phyloP scores from a whole-genome alignment of 2,113 vertebrate genomes.

The Rutilus rutilus region DNA sequence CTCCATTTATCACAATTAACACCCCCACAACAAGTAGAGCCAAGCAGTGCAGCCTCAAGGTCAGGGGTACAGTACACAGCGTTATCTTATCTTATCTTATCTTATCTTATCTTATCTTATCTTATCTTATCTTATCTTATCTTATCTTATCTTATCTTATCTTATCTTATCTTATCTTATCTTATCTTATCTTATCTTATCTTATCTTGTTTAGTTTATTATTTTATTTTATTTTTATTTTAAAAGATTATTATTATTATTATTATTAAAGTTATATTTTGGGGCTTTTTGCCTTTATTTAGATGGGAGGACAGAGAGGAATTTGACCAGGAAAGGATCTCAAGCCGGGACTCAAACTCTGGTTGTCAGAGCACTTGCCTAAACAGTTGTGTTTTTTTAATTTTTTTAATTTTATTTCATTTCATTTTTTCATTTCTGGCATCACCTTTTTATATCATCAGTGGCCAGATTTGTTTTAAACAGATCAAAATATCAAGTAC shows the following conservation, averaged over 20 bases:
- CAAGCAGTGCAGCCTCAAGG: conserved; percentile 38
- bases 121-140: no score
- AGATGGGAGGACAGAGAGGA: no score
- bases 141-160: background rate
- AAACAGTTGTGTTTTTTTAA: background rate
- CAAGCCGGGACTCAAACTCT: no score
- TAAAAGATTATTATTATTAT: background rate
- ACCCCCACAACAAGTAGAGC: conserved; percentile 9
- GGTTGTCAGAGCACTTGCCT: no score
- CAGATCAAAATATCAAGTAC: no score
- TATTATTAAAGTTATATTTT: no score
- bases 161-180: background rate
- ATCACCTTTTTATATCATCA: background rate
- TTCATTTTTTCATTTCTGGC: background rate
- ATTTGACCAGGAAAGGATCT: no score
- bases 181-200: background rate
- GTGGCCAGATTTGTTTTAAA: background rate
- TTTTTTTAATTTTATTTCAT: background rate
- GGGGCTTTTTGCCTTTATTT: no score
- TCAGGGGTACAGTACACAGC: conserved; percentile 9
- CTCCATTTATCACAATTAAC: conserved; percentile 58
- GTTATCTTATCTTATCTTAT: background rate
- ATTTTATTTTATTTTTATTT: background rate
- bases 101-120: background rate
- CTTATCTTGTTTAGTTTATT: background rate